Evolutionary conservation across 2,797 vertebrate genomes (phyloP).

Genomic region (Fistularia tabacaria): DNA sequence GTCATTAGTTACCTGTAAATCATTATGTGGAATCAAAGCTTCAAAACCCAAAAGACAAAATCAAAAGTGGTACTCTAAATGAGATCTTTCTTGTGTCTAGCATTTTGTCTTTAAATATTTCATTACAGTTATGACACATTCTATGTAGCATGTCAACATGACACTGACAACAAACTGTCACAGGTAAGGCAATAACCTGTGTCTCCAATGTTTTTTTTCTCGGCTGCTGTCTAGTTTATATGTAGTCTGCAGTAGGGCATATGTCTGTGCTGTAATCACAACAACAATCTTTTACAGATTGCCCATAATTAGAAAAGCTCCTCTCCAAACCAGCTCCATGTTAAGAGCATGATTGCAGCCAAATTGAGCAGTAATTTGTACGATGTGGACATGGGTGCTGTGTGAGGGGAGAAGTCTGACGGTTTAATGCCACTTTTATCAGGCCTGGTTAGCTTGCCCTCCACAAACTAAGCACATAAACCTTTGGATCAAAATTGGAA

Average conservation of each 20-base stretch:
- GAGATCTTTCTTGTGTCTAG: no score
- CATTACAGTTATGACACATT: neutral
- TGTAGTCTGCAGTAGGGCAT: conserved; percentile 54
- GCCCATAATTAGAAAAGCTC: conserved; percentile 77
- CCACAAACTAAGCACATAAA: conserved; percentile 40
- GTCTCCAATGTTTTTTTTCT: conserved; percentile 29
- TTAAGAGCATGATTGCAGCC: conserved; percentile 77
- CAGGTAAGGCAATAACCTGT: conserved; percentile 6
- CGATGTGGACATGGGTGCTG: conserved; percentile 63
- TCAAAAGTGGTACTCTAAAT: neutral
- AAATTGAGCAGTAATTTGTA: conserved; percentile 77
- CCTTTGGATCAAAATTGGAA: conserved; percentile 29
- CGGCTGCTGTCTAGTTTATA: conserved; percentile 51
- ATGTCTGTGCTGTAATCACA: conserved; percentile 70
- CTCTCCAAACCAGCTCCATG: conserved; percentile 74
- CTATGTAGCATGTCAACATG: neutral
- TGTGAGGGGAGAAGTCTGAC: conserved; percentile 63
- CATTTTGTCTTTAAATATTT: conserved; percentile 6
- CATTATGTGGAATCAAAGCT: neutral
- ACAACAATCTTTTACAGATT: conserved; percentile 76
- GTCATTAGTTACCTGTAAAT: neutral
- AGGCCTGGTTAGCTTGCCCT: conserved; percentile 58
- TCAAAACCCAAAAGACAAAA: neutral
- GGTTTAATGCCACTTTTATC: conserved; percentile 71
- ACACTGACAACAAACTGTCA: conserved; percentile 8